Base-by-base conservation (phyloP, 2,888 invertebrate species). In the Prionchulus punctatus region DNA sequence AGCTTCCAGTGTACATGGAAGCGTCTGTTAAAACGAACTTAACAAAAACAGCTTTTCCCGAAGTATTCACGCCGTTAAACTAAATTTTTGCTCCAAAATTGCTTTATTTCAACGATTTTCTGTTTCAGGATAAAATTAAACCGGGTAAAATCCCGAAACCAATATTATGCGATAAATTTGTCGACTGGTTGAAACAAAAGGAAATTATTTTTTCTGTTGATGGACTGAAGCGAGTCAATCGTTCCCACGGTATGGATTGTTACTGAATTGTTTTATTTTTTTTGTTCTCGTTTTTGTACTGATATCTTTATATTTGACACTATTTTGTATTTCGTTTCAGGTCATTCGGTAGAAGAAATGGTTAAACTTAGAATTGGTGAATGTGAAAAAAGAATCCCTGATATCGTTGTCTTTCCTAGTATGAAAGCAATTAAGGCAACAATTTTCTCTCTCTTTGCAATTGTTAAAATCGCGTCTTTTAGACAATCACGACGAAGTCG, bases 391-490 rank as follows among this genome's bases (percentile, higher is more conserved):
- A 79, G 92, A 64, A 86, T 96, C 68, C 94, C 94, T 1, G 98
- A 98, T 68, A 72, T 94, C 15, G 85, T 96, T 0, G 77, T 89
- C 1, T 98, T 94, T 94, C 94, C 94, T 45, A 80, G 30, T n/a
- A n/a, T n/a, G n/a, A n/a, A n/a, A n/a, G n/a, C n/a, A n/a, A n/a
- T n/a, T n/a, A n/a, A n/a, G n/a, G n/a, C n/a, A n/a, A n/a, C n/a
- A n/a, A n/a, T n/a, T n/a, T n/a, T n/a, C n/a, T n/a, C n/a, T n/a
- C n/a, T n/a, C n/a, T n/a, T n/a, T n/a, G n/a, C n/a, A n/a, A n/a
- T n/a, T 45, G n/a, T n/a, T 45, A n/a, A 12, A 45, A n/a, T 45
- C n/a, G n/a, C n/a, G n/a, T n/a, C 23, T 49, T 49, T 49, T 30
- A 49, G 50, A 7, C 3, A 28, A 28, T 21, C 50, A 49, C 30